These are phyloP conservation scores for Apaloderma vittatum DNA, from an alignment of 2,113 vertebrate species.

Conservation along the genomic window DNA sequence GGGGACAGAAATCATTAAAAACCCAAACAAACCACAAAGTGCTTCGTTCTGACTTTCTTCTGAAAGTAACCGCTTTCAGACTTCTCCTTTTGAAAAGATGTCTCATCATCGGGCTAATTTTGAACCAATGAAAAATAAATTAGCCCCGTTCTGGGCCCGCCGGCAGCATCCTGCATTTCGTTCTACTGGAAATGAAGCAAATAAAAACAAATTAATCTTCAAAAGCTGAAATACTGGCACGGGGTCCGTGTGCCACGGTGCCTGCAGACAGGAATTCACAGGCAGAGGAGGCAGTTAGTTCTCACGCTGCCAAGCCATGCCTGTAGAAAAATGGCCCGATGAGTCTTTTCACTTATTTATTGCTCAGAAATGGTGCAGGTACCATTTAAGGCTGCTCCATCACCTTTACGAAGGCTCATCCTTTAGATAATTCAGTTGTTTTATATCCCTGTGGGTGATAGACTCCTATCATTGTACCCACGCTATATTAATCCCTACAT, in stretches of 20 bases:
- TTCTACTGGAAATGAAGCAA: constrained; percentile 49
- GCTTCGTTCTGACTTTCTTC: background rate
- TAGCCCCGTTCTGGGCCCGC: background rate
- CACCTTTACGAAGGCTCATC: background rate
- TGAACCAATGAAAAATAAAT: constrained; percentile 22
- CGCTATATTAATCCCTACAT: background rate
- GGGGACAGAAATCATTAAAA: constrained; percentile 45
- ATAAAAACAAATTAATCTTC: constrained; percentile 17
- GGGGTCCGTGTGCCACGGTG: rapidly evolving
- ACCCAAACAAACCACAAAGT: constrained; percentile 61
- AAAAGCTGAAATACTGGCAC: background rate
- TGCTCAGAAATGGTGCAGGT: background rate
- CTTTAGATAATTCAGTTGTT: background rate
- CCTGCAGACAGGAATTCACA: background rate
- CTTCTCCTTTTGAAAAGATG: constrained; percentile 31
- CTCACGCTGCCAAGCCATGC: background rate
- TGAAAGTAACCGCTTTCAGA: background rate
- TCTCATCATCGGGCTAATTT: background rate
- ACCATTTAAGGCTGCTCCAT: background rate
- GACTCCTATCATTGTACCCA: background rate
- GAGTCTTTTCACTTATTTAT: background rate
- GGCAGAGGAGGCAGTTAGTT: background rate
- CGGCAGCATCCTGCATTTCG: background rate
- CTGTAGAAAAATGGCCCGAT: background rate
- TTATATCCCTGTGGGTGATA: background rate